Evolutionary conservation across 2,888 invertebrate genomes (phyloP), one percentile per base, ranked within the genome.

Genomic region (Agrotis puta): DNA sequence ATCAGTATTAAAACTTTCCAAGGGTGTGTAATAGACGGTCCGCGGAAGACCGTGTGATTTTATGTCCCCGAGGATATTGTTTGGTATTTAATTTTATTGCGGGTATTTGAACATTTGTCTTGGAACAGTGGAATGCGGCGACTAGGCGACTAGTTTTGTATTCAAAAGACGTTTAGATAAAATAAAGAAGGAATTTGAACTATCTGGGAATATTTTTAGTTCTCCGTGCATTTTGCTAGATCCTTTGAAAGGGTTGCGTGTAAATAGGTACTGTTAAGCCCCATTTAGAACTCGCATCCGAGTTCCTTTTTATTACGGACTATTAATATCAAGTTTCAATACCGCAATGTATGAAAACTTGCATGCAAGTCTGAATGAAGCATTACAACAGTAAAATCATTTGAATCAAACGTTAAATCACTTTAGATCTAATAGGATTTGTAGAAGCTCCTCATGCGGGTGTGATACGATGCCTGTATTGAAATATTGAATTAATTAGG

Each of bases 1-100:
- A 90, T 88, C 87, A 88, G 90, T 88, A 90, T 90, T 89, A 91
- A 91, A 92, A 90, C 87, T 93, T 92, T 84, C 83, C 79, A 81
- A 77, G 82, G 82, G 81, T 75, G 69, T 81, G 64, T 81, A 83
- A 85, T 85, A 85, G 77, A 84, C 67, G 70, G 24, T 59, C 20
- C 47, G 51, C 22, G 70, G 69, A 70, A 68, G 51, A 45, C 58
- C 56, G 66, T 48, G 43, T 53, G 69, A 76, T 67, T 81, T 80
- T 71, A 76, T 69, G 45, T 66, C 63, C 27, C 24, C n/a, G 51
- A 79, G 53, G 51, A 80, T 83, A 70, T 75, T 70, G 75, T 65
- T 70, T n/a, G 43, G 62, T 64, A 70, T 74, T 70, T 83, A 70
- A 83, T 80, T 74, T 83, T 67, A 83, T 56, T 83, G 62, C n/a